Conservation (phyloP, 2,113 vertebrate species). For the Catharus fuscescens region DNA sequence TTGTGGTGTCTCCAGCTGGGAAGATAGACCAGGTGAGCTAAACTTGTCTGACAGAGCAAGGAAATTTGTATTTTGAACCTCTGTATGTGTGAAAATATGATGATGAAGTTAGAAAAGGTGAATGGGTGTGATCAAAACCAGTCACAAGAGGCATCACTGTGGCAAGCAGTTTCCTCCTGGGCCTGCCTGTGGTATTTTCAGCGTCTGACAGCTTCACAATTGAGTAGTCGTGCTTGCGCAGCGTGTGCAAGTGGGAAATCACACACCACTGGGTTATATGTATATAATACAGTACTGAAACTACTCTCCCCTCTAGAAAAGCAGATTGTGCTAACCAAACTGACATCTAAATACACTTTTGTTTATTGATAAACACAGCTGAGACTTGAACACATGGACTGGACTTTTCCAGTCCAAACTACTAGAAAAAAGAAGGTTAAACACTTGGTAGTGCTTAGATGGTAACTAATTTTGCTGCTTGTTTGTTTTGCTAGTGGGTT, state of each 20-base stretch:
- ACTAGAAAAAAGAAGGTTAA: background rate
- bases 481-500: background rate
- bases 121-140: background rate
- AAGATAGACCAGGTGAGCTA: background rate
- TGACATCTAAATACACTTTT: background rate
- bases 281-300: background rate
- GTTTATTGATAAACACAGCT: background rate
- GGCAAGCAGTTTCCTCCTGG: background rate
- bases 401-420: background rate
- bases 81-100: background rate
- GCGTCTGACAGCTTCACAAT: background rate
- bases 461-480: background rate
- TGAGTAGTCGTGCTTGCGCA: rapidly evolving
- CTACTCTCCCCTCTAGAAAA: background rate
- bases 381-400: background rate
- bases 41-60: background rate
- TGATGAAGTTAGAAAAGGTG: background rate
- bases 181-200: background rate
- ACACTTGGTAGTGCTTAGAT: background rate
- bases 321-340: background rate
- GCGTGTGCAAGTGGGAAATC: background rate
- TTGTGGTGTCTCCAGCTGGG: background rate
- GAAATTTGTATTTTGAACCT: background rate
- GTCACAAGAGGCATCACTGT: background rate
- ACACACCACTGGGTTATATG: too few species aligned